Conservation (phyloP, 2,797 vertebrate species). For the Zalophus californianus region DNA sequence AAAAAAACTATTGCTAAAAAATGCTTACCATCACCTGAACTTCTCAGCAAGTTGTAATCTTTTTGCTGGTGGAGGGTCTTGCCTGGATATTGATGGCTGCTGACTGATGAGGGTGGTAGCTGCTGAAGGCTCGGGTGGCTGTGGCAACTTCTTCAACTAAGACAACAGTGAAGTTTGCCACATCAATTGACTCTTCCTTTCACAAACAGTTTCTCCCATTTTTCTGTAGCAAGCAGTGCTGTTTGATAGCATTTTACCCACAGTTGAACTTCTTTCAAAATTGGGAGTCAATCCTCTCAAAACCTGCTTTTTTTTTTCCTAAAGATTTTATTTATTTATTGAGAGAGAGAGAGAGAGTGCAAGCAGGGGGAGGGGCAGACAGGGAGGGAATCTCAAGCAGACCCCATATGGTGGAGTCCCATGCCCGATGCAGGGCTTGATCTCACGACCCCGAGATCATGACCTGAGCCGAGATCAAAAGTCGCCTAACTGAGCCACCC, state of each 20-base stretch:
- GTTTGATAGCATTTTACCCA: not conserved
- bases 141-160: not conserved
- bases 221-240: not conserved
- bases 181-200: not conserved
- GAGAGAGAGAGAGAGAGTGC: not conserved
- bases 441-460: not conserved
- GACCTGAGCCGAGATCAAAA: not conserved
- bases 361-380: not conserved
- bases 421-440: not conserved
- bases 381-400: not conserved
- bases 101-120: not conserved
- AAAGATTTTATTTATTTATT: not conserved
- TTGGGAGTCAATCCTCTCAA: not conserved
- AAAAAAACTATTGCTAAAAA: not conserved
- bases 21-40: not conserved
- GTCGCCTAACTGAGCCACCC: not conserved
- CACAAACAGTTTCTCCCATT: not conserved
- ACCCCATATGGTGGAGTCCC: not conserved
- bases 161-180: not conserved
- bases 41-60: not conserved
- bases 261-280: not conserved
- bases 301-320: not conserved
- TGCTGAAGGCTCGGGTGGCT: not conserved
- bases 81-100: not conserved
- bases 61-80: not conserved